These are phyloP conservation scores for Leptothorax acervorum DNA, from an alignment of 2,888 invertebrate genomes.

Conservation along the genomic window DNA sequence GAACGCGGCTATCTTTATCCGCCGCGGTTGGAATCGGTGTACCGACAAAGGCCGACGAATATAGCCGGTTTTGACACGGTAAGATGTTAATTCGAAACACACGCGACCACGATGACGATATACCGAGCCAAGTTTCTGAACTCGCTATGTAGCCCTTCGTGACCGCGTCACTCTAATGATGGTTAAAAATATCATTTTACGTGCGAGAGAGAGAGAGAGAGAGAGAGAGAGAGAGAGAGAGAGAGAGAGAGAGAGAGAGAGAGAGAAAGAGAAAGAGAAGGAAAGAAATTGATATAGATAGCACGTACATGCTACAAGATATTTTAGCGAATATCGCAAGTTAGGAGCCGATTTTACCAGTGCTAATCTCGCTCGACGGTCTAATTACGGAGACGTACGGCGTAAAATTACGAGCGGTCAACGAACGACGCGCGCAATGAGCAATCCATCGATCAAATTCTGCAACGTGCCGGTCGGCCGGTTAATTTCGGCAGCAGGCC, in stretches of 20 bases:
- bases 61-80: conserved; percentile 63
- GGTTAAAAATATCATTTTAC: conserved; percentile 39
- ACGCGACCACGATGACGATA: conserved; percentile 50
- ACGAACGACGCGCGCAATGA: conserved; percentile 21
- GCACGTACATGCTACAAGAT: not conserved
- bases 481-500: conserved; percentile 66
- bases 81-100: conserved; percentile 75
- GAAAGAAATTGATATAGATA: not conserved
- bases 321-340: not conserved
- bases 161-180: conserved; percentile 1
- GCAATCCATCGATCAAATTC: conserved; percentile 43
- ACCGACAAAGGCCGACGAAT: conserved; percentile 75
- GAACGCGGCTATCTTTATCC: conserved; percentile 72
- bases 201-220: not conserved
- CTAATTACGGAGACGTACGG: not conserved
- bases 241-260: not conserved
- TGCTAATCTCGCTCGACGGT: not conserved
- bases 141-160: conserved; percentile 55
- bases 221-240: not conserved
- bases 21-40: conserved; percentile 57
- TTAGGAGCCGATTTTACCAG: not conserved
- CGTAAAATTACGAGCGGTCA: conserved; percentile 29
- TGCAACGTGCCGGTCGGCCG: conserved; percentile 29
- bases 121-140: conserved; percentile 66
- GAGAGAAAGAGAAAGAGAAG: not conserved